phyloP scores from a whole-genome alignment of 2,113 vertebrate species.

The Pomatostomus ruficeps region DNA sequence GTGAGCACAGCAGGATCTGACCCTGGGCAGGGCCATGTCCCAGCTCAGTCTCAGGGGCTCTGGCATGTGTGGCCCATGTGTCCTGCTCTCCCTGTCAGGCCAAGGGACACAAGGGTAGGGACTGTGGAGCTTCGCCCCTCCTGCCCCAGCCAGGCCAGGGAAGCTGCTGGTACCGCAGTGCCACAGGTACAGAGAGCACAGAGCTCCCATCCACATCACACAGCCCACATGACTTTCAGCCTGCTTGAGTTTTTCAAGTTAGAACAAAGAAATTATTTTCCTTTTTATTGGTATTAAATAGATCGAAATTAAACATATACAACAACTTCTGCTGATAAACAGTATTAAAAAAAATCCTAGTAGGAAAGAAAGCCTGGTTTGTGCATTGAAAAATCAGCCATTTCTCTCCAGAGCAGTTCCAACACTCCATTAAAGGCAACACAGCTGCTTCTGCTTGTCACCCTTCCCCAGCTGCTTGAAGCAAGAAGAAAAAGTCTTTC shows the following conservation, averaged over 20 bases:
- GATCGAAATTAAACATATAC: background rate
- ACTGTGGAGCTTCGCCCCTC: background rate
- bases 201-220: background rate
- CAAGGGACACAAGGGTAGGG: background rate
- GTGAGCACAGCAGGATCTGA: background rate
- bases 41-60: rapidly evolving
- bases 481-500: background rate
- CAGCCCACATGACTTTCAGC: rapidly evolving
- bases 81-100: background rate
- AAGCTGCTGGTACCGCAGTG: background rate
- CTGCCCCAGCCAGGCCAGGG: background rate
- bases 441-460: background rate
- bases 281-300: conserved; percentile 30
- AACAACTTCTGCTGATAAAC: background rate
- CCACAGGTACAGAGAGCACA: no score
- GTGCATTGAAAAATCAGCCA: background rate
- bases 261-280: background rate
- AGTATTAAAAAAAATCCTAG: background rate
- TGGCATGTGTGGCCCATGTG: rapidly evolving
- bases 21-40: rapidly evolving
- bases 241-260: conserved; percentile 32
- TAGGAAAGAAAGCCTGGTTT: background rate
- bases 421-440: background rate
- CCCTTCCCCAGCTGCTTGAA: background rate
- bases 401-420: background rate